Percentiles rank a stretch among this genome's conserved stretches.
Conservation (phyloP, 2,113 vertebrate genomes). For the Mus pahari region DNA sequence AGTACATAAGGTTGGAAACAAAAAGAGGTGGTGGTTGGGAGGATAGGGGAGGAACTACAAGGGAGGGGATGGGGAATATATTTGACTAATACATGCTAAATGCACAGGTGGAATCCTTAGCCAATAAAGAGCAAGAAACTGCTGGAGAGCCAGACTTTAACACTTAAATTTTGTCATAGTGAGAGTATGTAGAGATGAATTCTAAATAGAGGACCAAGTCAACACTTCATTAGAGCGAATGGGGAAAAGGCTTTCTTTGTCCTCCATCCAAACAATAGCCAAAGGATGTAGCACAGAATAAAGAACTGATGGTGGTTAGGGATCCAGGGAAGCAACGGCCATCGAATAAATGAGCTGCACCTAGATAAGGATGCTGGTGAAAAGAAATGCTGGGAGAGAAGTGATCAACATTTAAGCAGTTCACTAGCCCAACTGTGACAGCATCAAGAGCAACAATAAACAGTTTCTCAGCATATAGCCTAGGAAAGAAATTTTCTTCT, state of each 20-base stretch:
- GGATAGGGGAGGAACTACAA: no score
- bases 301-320: neutral
- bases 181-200: neutral
- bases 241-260: neutral
- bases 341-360: neutral
- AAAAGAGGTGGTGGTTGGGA: neutral
- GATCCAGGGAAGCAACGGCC: neutral
- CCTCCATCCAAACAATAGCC: neutral
- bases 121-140: constrained; percentile 10
- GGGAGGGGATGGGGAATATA: no score
- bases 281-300: neutral
- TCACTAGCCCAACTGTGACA: neutral
- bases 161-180: neutral
- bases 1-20: neutral
- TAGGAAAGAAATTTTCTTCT: neutral
- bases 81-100: neutral
- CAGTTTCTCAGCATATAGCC: neutral
- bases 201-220: neutral
- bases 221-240: neutral
- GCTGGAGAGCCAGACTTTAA: neutral
- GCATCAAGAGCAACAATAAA: neutral
- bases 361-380: neutral
- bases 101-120: neutral
- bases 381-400: neutral
- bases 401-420: neutral